Conservation (phyloP, 2,113 vertebrate genomes). For the Scytalopus superciliaris region DNA sequence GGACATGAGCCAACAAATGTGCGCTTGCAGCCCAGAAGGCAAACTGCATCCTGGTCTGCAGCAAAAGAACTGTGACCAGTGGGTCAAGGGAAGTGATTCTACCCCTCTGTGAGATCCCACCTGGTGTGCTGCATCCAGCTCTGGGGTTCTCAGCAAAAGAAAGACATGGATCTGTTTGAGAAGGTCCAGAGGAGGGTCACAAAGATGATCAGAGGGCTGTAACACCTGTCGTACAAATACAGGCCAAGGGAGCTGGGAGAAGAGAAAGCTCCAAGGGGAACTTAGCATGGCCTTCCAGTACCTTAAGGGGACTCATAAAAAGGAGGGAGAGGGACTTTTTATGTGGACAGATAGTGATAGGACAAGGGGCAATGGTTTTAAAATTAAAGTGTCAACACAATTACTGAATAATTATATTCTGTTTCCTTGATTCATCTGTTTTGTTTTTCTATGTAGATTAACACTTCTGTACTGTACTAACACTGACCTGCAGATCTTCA, state of each 20-base stretch:
- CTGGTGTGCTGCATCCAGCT: not conserved
- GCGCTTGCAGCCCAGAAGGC: rapidly evolving
- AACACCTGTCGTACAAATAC: not conserved
- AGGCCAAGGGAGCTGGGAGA: not conserved
- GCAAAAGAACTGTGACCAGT: not conserved
- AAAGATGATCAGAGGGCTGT: not conserved
- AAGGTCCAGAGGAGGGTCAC: not conserved
- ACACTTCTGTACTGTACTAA: not conserved
- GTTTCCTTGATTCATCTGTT: not conserved
- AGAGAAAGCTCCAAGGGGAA: not conserved
- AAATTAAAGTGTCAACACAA: not conserved
- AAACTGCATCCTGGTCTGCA: not conserved
- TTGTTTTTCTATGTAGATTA: not conserved
- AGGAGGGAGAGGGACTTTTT: not conserved
- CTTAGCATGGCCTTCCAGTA: not conserved
- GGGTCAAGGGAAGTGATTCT: not conserved
- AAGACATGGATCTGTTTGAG: not conserved
- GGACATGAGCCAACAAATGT: not conserved
- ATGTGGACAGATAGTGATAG: not conserved
- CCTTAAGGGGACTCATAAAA: not conserved
- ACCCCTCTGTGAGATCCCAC: not conserved
- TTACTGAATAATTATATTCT: not conserved
- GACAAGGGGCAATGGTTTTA: not conserved
- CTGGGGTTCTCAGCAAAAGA: not conserved
- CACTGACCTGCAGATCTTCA: not conserved